Percentiles rank a stretch among this genome's conserved stretches.
Conservation (phyloP, 1,140 invertebrate species). For the Lithobius niger region DNA sequence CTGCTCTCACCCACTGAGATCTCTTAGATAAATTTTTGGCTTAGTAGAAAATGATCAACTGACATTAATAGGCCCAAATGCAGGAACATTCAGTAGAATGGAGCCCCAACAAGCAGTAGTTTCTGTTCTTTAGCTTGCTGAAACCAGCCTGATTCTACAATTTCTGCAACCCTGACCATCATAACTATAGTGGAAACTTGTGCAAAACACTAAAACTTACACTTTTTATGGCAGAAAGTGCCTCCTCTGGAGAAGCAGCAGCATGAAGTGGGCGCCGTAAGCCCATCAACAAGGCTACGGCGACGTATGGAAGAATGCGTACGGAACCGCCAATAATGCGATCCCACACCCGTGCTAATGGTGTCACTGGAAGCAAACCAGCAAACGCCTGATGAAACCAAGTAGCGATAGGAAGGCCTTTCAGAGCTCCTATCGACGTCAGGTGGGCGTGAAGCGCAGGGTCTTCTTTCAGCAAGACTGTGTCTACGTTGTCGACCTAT, state of each 20-base stretch:
- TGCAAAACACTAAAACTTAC: too few relatives aligned
- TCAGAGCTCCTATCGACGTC: slow-evolving; percentile 13
- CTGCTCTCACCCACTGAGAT: too few relatives aligned
- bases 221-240: slow-evolving; percentile 48
- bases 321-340: slow-evolving; percentile 70
- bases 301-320: slow-evolving; percentile 63
- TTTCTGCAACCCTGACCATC: too few relatives aligned
- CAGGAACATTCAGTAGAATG: too few relatives aligned
- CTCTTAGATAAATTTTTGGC: too few relatives aligned
- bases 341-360: slow-evolving; percentile 69
- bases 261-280: slow-evolving; percentile 47
- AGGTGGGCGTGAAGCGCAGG: slow-evolving; percentile 40
- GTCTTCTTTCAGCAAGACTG: slow-evolving; percentile 56
- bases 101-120: too few relatives aligned
- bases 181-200: too few relatives aligned
- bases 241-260: slow-evolving; percentile 41
- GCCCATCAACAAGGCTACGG: slow-evolving; percentile 53
- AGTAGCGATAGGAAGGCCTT: slow-evolving; percentile 43
- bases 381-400: slow-evolving; percentile 73
- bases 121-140: too few relatives aligned
- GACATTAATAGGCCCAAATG: too few relatives aligned
- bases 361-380: slow-evolving; percentile 55
- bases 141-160: too few relatives aligned
- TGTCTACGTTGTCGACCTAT: slow-evolving; percentile 44
- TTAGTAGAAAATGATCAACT: too few relatives aligned